Evolutionary conservation across 2,797 vertebrate species (phyloP).

Genomic region (Echiichthys vipera): DNA sequence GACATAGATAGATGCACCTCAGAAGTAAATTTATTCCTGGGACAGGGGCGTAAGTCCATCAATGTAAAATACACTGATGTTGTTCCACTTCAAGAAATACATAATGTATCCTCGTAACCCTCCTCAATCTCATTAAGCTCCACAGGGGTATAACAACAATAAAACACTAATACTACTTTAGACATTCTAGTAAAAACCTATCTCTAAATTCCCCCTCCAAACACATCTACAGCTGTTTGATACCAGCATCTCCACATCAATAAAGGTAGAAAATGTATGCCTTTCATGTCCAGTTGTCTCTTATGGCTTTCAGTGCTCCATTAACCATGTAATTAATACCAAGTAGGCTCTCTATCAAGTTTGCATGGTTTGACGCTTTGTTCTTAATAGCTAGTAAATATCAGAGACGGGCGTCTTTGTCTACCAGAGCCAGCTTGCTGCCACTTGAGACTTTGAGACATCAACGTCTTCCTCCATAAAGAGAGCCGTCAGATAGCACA

Average conservation of each 20-base stretch:
- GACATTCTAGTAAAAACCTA: constrained; percentile 24
- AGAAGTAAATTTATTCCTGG: neutral
- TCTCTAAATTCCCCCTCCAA: constrained; percentile 49
- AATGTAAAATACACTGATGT: constrained; percentile 18
- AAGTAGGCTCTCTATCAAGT: constrained; percentile 85
- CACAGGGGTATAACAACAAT: constrained; percentile 51
- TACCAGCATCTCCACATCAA: constrained; percentile 79
- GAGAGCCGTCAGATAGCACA: constrained; percentile 50
- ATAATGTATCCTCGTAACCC: constrained; percentile 31
- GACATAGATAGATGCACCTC: neutral
- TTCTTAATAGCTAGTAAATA: constrained; percentile 83
- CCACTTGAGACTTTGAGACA: constrained; percentile 74
- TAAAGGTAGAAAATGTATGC: constrained; percentile 77
- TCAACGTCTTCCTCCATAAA: constrained; percentile 63
- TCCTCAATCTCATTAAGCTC: constrained; percentile 43
- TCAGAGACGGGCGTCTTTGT: constrained; percentile 79
- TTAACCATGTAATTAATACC: constrained; percentile 88
- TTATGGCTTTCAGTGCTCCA: constrained; percentile 84
- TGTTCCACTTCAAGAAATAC: constrained; percentile 14
- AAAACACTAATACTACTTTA: constrained; percentile 52
- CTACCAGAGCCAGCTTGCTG: constrained; percentile 65
- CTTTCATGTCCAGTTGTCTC: constrained; percentile 82
- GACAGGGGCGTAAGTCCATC: constrained; percentile 4
- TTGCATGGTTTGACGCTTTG: constrained; percentile 80
- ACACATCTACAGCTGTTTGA: constrained; percentile 69